A percentile compares a stretch with the other conserved stretches of the same genome.
These are phyloP conservation scores for Megaptera novaeangliae DNA, from an alignment of 2,113 vertebrate genomes.

Conservation along the genomic window DNA sequence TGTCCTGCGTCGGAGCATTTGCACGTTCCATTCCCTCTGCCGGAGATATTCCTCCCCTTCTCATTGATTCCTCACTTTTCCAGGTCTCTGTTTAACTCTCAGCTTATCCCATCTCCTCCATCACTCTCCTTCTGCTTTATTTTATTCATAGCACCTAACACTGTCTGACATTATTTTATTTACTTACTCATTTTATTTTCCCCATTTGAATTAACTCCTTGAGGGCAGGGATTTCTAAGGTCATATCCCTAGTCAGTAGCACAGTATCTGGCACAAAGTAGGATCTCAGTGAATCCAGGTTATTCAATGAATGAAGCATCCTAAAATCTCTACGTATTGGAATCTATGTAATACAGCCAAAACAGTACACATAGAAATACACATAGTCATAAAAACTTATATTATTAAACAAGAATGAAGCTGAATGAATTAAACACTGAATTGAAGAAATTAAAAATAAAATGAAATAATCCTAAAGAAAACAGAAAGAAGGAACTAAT, in stretches of 20 bases:
- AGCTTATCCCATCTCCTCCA: background rate
- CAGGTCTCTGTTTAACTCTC: background rate
- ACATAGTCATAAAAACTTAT: background rate
- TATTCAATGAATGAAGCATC: background rate
- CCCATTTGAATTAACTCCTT: background rate
- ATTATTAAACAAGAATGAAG: background rate
- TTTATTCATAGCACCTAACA: background rate
- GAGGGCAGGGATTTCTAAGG: background rate
- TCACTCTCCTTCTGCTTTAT: background rate
- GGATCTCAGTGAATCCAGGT: background rate
- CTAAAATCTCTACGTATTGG: background rate
- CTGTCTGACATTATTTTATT: background rate
- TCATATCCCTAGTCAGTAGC: background rate
- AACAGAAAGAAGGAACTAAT: background rate
- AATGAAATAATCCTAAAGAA: background rate
- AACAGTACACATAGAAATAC: background rate
- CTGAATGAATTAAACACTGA: background rate
- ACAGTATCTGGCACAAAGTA: background rate
- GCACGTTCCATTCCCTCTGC: accelerated
- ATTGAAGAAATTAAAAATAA: constrained; percentile 20
- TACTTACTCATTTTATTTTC: background rate
- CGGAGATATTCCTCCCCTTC: background rate
- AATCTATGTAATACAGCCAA: background rate
- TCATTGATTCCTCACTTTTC: background rate
- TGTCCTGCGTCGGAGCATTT: background rate